A percentile compares a stretch with the other conserved stretches of the same genome.
phyloP scores from a whole-genome alignment of 2,797 vertebrate genomes.

The Darevskia nairensis region DNA sequence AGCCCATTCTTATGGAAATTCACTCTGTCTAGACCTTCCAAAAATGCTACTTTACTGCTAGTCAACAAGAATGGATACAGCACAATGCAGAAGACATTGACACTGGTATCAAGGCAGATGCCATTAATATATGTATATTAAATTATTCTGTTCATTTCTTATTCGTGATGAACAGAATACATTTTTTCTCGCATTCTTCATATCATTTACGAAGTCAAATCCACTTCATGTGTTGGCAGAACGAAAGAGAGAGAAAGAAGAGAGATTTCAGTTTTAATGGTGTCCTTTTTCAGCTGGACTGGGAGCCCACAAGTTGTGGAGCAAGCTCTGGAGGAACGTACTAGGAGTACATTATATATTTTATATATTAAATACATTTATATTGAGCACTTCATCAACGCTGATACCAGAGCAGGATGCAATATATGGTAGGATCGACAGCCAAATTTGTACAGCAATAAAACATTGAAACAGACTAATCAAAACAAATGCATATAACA shows the following conservation, averaged over 20 bases:
- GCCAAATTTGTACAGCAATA: too few relatives aligned
- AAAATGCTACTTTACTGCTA: slow-evolving; percentile 39
- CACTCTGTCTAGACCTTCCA: slow-evolving; percentile 49
- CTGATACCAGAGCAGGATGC: too few relatives aligned
- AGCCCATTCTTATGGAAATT: slow-evolving; percentile 56
- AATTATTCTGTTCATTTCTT: slow-evolving; percentile 62
- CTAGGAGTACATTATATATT: too few relatives aligned
- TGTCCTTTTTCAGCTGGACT: not conserved
- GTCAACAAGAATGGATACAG: slow-evolving; percentile 36
- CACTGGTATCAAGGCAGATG: slow-evolving; percentile 51
- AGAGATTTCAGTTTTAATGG: not conserved
- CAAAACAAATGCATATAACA: too few relatives aligned
- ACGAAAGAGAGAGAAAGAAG: too few relatives aligned
- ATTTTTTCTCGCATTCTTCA: slow-evolving; percentile 52
- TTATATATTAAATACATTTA: too few relatives aligned
- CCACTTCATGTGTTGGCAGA: not conserved
- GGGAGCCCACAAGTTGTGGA: not conserved
- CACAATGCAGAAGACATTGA: slow-evolving; percentile 53
- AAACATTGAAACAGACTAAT: too few relatives aligned
- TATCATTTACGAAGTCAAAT: slow-evolving; percentile 15
- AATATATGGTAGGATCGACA: too few relatives aligned
- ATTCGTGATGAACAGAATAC: slow-evolving; percentile 51
- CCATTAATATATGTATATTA: slow-evolving; percentile 51
- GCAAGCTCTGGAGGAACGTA: not conserved
- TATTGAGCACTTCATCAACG: too few relatives aligned